A percentile compares a stretch with the other conserved stretches of the same genome.
These are phyloP conservation scores for Cylas formicarius DNA, from an alignment of 1,140 invertebrate species.

Conservation along the genomic window DNA sequence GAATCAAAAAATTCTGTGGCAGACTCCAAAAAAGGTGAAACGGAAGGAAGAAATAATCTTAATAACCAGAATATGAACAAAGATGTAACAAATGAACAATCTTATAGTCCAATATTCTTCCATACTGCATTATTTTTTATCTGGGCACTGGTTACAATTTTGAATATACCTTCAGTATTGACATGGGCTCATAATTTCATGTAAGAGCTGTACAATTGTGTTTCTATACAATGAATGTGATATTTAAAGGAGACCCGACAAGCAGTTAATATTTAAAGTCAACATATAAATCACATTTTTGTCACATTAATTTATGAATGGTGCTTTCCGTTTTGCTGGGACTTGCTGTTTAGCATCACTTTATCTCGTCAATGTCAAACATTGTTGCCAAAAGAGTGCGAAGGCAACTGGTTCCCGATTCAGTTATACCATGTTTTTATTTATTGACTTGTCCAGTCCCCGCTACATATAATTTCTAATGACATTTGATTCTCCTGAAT, in stretches of 20 bases:
- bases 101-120: conserved; percentile 47
- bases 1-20: neutral
- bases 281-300: too few species aligned
- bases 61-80: conserved; percentile 2
- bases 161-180: conserved; percentile 50
- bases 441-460: too few species aligned
- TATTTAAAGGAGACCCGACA: too few species aligned
- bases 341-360: neutral
- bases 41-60: conserved; percentile 4
- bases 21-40: neutral
- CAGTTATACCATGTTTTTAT: too few species aligned
- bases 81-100: neutral
- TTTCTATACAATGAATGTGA: too few species aligned
- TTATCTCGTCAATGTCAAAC: too few species aligned
- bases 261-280: conserved; percentile 20
- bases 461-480: neutral
- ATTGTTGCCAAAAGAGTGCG: too few species aligned
- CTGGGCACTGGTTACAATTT: conserved; percentile 46
- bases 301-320: conserved; percentile 1
- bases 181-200: conserved; percentile 57
- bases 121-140: conserved; percentile 55
- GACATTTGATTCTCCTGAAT: neutral
- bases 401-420: too few species aligned
- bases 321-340: neutral
- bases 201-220: too few species aligned